phyloP scores from a whole-genome alignment of 2,113 vertebrate genomes.

The Tamias sibiricus region DNA sequence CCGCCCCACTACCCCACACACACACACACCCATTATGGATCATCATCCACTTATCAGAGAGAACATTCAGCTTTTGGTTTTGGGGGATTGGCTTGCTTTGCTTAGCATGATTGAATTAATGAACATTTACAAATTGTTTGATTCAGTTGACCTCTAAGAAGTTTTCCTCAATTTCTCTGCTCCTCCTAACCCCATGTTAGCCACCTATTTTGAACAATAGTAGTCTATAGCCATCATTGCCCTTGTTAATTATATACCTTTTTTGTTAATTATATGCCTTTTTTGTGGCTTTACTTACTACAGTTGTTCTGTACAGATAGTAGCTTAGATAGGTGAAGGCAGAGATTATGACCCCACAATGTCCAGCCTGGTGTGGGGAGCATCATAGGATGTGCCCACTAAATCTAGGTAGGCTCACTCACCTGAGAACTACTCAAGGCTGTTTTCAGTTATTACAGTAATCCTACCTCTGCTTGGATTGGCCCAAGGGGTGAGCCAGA shows the following conservation, averaged over 20 bases:
- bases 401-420: background rate
- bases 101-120: background rate
- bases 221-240: background rate
- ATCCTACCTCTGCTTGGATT: background rate
- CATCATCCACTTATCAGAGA: too few relatives aligned
- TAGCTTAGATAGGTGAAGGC: background rate
- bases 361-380: background rate
- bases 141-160: background rate
- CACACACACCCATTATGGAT: too few relatives aligned
- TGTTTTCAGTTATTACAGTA: background rate
- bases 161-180: background rate
- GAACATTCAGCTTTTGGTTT: too few relatives aligned
- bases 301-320: background rate
- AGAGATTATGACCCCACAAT: background rate
- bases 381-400: background rate
- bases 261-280: background rate
- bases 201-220: background rate
- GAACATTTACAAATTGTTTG: background rate
- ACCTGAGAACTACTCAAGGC: background rate
- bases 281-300: background rate
- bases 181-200: background rate
- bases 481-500: background rate
- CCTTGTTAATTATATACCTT: background rate
- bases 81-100: too few relatives aligned
- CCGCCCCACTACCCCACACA: too few relatives aligned